Base-by-base conservation (phyloP, 2,888 invertebrate species). In the Keiferia lycopersicella region DNA sequence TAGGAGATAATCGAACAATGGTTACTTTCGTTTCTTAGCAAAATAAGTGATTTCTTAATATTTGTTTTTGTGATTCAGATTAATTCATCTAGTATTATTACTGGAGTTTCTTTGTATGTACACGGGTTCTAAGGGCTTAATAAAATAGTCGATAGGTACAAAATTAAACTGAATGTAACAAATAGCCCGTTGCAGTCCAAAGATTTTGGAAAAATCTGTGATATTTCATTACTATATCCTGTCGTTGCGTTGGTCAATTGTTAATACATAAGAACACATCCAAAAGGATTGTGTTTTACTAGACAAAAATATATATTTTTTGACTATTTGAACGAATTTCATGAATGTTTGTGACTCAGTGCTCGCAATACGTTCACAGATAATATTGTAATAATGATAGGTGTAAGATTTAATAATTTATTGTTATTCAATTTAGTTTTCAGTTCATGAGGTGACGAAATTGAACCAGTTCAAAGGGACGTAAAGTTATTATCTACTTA, bases 261-360 rank as follows among this genome's bases (percentile, higher is more conserved):
- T 91, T 89, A 87, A 86, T 86, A 81, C 87, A 86, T 88, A 88
- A 85, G 82, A 81, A 80, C 87, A 85, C 86, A 85, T 84, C 83
- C 83, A 74, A 73, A 71, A 77, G 86, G 83, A 83, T 82, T 80
- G 84, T 88, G 88, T 84, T 84, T 74, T 80, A 81, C 81, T 86
- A 88, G 85, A 91, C 90, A 87, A 91, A 88, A 88, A 88, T 92
- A 92, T 92, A 92, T 92, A 92, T 92, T 92, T 92, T 92, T 92
- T 91, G 91, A 92, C 90, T 87, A 88, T 87, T 88, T 90, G 90
- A 89, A 84, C 84, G 87, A 87, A 87, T 88, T 88, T 83, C 88
- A 85, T 74, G 81, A 81, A 84, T 82, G 81, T 86, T 87, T 88
- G 89, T 88, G 87, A 86, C 86, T 81, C 83, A 84, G 83, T 86